Evolutionary conservation across 1,140 invertebrate genomes (phyloP).

Genomic region (Phenacoccus solenopsis): DNA sequence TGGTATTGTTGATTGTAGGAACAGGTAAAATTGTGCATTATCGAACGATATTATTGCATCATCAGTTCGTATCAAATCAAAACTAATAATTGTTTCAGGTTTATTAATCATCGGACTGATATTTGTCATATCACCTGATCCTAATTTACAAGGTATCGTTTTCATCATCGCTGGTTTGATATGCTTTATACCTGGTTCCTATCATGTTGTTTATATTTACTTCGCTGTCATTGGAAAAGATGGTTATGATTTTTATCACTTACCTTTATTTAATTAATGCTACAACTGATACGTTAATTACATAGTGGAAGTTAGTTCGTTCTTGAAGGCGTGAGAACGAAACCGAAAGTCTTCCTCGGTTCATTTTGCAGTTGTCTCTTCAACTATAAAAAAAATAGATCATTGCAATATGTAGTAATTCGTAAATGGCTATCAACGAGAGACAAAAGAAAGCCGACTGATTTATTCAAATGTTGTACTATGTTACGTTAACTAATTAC

Average conservation of each 20-base stretch:
- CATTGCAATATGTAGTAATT: background rate
- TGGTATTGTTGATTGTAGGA: conserved; percentile 58
- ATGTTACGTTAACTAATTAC: background rate
- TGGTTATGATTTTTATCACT: conserved; percentile 70
- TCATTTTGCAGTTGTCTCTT: background rate
- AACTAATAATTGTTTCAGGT: conserved; percentile 22
- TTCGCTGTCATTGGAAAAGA: conserved; percentile 62
- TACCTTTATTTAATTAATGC: conserved; percentile 61
- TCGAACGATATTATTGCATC: too few relatives aligned
- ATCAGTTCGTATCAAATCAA: too few relatives aligned
- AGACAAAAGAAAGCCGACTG: background rate
- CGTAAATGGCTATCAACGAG: background rate
- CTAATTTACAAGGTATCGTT: conserved; percentile 60
- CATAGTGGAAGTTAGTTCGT: too few relatives aligned
- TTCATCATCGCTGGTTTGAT: conserved; percentile 69
- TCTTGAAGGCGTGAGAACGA: too few relatives aligned
- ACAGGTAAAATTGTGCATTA: conserved; percentile 38
- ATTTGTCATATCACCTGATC: conserved; percentile 31
- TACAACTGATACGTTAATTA: too few relatives aligned
- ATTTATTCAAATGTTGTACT: background rate
- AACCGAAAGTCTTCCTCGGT: background rate
- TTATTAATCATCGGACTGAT: conserved; percentile 22
- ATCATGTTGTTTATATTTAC: conserved; percentile 72
- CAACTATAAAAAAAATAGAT: too few relatives aligned
- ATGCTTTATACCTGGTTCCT: conserved; percentile 66